These are phyloP conservation scores for Philereme transversata DNA, from an alignment of 2,888 invertebrate genomes.

Conservation along the genomic window DNA sequence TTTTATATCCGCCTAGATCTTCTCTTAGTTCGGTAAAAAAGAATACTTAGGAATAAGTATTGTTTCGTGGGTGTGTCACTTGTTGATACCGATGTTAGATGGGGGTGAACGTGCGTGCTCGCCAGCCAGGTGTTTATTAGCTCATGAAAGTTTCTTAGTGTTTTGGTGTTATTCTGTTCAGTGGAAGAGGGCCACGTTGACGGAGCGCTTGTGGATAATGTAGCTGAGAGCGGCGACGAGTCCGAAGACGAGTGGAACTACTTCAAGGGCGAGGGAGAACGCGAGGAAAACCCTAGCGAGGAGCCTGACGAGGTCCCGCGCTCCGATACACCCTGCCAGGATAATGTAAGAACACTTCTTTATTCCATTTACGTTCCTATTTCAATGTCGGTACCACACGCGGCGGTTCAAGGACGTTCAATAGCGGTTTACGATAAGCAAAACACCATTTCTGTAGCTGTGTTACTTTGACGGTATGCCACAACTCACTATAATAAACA, in stretches of 20 bases:
- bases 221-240: slow-evolving; percentile 90
- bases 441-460: slow-evolving; percentile 17
- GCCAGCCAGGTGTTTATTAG: slow-evolving; percentile 49
- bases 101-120: slow-evolving; percentile 44
- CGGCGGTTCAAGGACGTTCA: slow-evolving; percentile 38
- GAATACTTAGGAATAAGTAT: slow-evolving; percentile 35
- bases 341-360: slow-evolving; percentile 63
- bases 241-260: slow-evolving; percentile 96
- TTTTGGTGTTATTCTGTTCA: slow-evolving; percentile 59
- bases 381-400: slow-evolving; percentile 26
- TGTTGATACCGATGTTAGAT: slow-evolving; percentile 63
- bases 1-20: slow-evolving; percentile 14
- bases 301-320: slow-evolving; percentile 82
- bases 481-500: background rate
- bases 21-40: slow-evolving; percentile 10
- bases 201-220: slow-evolving; percentile 86
- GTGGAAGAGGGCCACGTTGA: slow-evolving; percentile 78
- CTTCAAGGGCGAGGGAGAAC: slow-evolving; percentile 87
- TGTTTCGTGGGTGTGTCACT: slow-evolving; percentile 75
- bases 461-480: background rate
- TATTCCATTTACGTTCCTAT: background rate
- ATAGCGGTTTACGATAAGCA: slow-evolving; percentile 29
- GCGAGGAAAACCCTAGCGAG: slow-evolving; percentile 83
- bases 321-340: slow-evolving; percentile 78
- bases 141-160: slow-evolving; percentile 37